Evolutionary conservation across 2,888 invertebrate genomes (phyloP), one percentile per base, ranked within the genome.

Genomic region (Ochropleura plecta): DNA sequence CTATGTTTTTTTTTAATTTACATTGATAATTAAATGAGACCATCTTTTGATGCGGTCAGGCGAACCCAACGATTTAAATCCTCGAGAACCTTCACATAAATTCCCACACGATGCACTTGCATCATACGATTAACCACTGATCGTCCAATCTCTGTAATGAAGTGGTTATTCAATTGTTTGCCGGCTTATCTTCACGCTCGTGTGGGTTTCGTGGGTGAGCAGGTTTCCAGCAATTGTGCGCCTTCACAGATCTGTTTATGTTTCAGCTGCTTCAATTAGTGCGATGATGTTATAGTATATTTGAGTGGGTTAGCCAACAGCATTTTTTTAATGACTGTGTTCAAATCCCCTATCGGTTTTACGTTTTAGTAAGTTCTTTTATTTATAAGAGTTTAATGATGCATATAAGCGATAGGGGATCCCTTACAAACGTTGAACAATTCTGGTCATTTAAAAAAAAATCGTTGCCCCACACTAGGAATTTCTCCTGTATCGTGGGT

Each of bases 121-220:
- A 10, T 48, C 42, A 30, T 42, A 53, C 18, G 42, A 57, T 57
- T 18, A 14, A 48, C 14, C 30, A 44, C 1, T 48, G 40, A 62
- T 51, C 40, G 9, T 49, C 3, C 40, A 81, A 53, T 40, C 64
- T 51, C 46, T 62, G 16, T 67, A 59, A 79, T 59, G 44, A 75
- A 16, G 0, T 55, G 14, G 51, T 44, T 42, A 46, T 48, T 10
- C 62, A 49, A 71, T 79, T 68, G 66, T 70, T 62, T 40, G 8
- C 12, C 14, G 30, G 20, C 40, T 72, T 83, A 80, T 81, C 73
- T 83, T 83, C 63, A 83, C 70, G 73, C 73, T 60, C 70, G 57
- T 59, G 66, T 68, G n/a, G 12, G 14, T 42, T 30, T 71, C 66
- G 9, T 53, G 69, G 67, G 30, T 67, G 30, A 64, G 60, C 65